Percentiles rank a stretch among this genome's conserved stretches.
phyloP scores from a whole-genome alignment of 2,888 invertebrate genomes.

The Drosophila kuntzei region DNA sequence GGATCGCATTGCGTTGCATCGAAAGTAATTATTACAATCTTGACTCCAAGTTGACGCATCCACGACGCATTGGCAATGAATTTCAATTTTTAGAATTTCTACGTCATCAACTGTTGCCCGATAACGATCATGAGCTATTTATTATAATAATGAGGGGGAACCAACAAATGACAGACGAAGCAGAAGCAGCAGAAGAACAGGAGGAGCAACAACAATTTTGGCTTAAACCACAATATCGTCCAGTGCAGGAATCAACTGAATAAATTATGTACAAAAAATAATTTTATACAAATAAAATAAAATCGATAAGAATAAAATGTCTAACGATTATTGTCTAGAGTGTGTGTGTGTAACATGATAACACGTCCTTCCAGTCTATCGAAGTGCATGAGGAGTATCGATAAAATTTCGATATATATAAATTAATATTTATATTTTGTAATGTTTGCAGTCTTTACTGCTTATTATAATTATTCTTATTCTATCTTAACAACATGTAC shows the following conservation, averaged over 20 bases:
- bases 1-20: conserved; percentile 52
- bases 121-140: conserved; percentile 32
- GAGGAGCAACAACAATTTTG: conserved; percentile 10
- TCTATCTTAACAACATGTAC: no score
- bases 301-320: background rate
- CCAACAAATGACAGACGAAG: background rate
- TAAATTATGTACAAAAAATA: background rate
- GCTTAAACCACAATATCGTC: conserved; percentile 29
- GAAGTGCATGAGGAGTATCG: no score
- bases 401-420: no score
- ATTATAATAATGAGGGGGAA: conserved; percentile 20
- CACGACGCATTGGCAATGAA: conserved; percentile 30
- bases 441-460: no score
- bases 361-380: background rate
- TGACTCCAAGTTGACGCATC: conserved; percentile 45
- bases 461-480: no score
- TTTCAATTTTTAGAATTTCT: conserved; percentile 35
- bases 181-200: background rate
- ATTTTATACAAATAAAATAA: conserved; percentile 2
- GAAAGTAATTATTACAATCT: conserved; percentile 42
- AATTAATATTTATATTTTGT: no score
- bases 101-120: conserved; percentile 14
- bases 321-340: background rate
- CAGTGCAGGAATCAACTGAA: background rate
- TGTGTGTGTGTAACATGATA: background rate